phyloP scores from a whole-genome alignment of 2,888 invertebrate genomes.

The Lasioglossum villosulum region DNA sequence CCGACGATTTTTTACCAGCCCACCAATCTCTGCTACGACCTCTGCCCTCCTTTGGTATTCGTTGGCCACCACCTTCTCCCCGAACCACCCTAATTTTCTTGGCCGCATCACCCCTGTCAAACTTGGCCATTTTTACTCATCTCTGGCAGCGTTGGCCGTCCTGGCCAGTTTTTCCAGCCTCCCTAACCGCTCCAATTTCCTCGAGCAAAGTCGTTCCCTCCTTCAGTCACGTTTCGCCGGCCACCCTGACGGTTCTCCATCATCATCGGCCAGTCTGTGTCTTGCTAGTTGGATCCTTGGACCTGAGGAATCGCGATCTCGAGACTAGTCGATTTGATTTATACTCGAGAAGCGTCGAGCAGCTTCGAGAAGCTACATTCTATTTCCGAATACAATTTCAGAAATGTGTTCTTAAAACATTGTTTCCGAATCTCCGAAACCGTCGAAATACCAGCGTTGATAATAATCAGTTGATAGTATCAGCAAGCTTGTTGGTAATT shows the following conservation, averaged over 20 bases:
- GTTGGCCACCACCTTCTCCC: not conserved
- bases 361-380: not conserved
- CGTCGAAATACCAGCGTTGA: not conserved
- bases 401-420: not conserved
- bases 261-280: not conserved
- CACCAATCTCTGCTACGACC: not conserved
- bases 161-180: not conserved
- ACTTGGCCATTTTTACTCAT: not conserved
- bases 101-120: not conserved
- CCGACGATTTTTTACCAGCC: not conserved
- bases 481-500: not conserved
- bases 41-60: not conserved
- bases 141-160: not conserved
- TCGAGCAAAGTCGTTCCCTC: not conserved
- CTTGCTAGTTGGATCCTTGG: not conserved
- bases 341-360: not conserved
- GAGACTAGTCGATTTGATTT: not conserved
- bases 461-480: not conserved
- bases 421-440: not conserved
- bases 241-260: not conserved
- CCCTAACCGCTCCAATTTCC: slow-evolving; percentile 6
- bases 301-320: not conserved
- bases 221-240: not conserved
- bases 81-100: not conserved
- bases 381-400: not conserved